Evolutionary conservation across 1,140 invertebrate genomes (phyloP), one percentile per base, ranked within the genome.

Genomic region (Drosophila lacertosa): DNA sequence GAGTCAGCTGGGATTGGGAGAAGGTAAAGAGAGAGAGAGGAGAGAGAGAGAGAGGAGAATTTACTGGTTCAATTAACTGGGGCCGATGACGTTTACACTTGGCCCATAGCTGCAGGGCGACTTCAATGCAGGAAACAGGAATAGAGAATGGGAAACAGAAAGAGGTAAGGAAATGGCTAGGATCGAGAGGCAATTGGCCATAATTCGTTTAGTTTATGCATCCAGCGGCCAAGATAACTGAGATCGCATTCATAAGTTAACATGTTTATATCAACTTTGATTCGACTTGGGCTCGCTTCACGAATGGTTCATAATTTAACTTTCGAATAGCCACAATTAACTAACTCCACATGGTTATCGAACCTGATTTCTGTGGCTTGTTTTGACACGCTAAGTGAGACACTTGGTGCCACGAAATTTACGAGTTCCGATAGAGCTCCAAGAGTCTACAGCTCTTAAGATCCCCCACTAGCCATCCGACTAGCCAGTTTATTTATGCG

Each of bases 121-220:
- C 51, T 24, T 62, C 37, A 40, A 45, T 32, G 48, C 54, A 29
- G 24, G 55, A 45, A 51, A 77, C 37, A 55, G 58, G 37, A 62
- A 9, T 29, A 16, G 33, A 10, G 1, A 10, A 15, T 18, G 6
- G 18, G 0, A 32, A 29, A 5, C 22, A 18, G 1, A 37, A 24
- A 26, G n/a, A 35, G 26, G 9, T 9, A 15, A 39, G 0, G 10
- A n/a, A 9, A 20, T 32, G 26, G 26, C 47, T 33, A n/a, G 24
- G 53, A 63, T 62, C 54, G 37, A 13, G 15, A 18, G 53, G 29
- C 53, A 64, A 65, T 74, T 62, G 57, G 39, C 66, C 71, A 86
- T 86, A 82, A 88, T 86, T 88, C 74, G 66, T 60, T 5, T 63
- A 88, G 55, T 86, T 86, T 88, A 86, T 88, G 77, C 74, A 67